A percentile compares a stretch with the other conserved stretches of the same genome.
Conservation (phyloP, 1,140 invertebrate species). For the Papilio glaucus region DNA sequence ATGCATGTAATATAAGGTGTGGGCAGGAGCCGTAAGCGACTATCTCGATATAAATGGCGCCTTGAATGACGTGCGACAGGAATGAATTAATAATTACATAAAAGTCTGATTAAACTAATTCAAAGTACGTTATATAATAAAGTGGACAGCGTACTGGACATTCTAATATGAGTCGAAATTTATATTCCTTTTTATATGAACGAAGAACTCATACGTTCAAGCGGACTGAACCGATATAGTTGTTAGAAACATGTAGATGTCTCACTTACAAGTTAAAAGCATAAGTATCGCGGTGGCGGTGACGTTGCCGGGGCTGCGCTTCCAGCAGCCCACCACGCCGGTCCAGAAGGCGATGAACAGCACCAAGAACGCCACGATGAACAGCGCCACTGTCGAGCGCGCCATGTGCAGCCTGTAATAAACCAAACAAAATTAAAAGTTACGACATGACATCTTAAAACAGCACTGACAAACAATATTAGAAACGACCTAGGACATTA, state of each 20-base stretch:
- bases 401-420: constrained; percentile 92
- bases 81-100: constrained; percentile 1
- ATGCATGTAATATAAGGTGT: constrained; percentile 35
- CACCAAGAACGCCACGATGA: constrained; percentile 94
- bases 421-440: too few relatives aligned
- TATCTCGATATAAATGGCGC: constrained; percentile 27
- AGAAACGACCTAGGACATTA: too few relatives aligned
- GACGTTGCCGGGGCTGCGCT: constrained; percentile 95
- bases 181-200: too few relatives aligned
- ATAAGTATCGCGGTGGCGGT: constrained; percentile 96
- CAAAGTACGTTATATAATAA: neutral
- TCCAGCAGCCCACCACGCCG: constrained; percentile 96
- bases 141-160: neutral
- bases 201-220: too few relatives aligned
- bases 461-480: too few relatives aligned
- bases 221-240: too few relatives aligned
- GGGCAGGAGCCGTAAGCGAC: constrained; percentile 15
- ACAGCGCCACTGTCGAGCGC: constrained; percentile 94
- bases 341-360: constrained; percentile 97
- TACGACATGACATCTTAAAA: too few relatives aligned
- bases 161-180: neutral
- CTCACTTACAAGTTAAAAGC: constrained; percentile 94
- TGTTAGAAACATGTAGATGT: too few relatives aligned
- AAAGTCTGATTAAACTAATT: neutral
- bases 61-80: constrained; percentile 5